Evolutionary conservation across 2,113 vertebrate genomes (phyloP).

Genomic region (Perca schrenkii): DNA sequence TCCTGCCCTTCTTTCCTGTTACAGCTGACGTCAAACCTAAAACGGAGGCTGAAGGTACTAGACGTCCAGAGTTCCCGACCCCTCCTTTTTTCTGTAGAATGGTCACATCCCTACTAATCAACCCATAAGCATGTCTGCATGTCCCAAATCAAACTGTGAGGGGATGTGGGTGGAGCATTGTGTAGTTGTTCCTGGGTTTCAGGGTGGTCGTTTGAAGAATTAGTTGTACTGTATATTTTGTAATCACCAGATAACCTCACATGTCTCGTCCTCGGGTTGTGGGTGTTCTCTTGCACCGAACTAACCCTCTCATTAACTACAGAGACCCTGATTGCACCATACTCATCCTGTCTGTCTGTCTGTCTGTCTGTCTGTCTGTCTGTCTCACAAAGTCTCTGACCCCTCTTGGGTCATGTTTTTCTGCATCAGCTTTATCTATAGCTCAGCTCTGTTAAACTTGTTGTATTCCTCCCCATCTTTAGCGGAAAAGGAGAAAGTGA

Average conservation of each 20-base stretch:
- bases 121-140: constrained; percentile 82
- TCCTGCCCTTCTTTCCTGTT: constrained; percentile 83
- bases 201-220: constrained; percentile 28
- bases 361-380: constrained; percentile 35
- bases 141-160: constrained; percentile 64
- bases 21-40: constrained; percentile 87
- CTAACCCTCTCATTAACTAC: constrained; percentile 66
- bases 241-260: constrained; percentile 21
- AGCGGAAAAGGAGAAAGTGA: constrained; percentile 76
- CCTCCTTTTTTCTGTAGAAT: constrained; percentile 59
- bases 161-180: constrained; percentile 33
- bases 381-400: constrained; percentile 9
- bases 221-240: constrained; percentile 13
- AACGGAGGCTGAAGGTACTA: constrained; percentile 88
- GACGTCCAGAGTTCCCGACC: constrained; percentile 46
- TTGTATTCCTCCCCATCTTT: not conserved
- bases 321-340: constrained; percentile 53
- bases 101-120: constrained; percentile 78
- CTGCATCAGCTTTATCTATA: not conserved
- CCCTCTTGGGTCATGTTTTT: constrained; percentile 18
- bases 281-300: constrained; percentile 44
- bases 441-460: not conserved
- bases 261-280: constrained; percentile 18
- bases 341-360: constrained; percentile 27
- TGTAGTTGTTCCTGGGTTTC: constrained; percentile 33